phyloP scores from a whole-genome alignment of 2,797 vertebrate species.

The Lithobates pipiens region DNA sequence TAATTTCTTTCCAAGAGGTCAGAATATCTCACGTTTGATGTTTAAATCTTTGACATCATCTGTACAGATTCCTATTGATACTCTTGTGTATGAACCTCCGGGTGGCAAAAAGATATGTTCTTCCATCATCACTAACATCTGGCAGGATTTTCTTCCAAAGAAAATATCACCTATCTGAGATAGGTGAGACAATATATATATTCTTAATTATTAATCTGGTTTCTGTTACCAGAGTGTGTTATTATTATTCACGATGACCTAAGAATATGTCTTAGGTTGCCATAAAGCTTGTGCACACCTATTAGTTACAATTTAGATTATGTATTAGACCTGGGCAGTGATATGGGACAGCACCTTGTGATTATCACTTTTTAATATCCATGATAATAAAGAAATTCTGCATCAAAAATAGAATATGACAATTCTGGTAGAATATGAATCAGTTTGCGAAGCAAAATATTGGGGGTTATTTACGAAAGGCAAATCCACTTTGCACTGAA shows the following conservation, averaged over 20 bases:
- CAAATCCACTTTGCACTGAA: too few species aligned
- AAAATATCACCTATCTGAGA: neutral
- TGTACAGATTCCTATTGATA: neutral
- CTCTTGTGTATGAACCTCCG: neutral
- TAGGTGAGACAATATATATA: neutral
- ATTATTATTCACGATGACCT: neutral
- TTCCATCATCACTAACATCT: neutral
- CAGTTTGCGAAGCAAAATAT: too few species aligned
- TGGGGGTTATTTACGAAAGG: too few species aligned
- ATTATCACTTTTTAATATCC: too few species aligned
- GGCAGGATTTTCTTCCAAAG: neutral
- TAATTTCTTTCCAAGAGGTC: neutral
- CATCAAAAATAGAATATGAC: too few species aligned
- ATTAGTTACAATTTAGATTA: too few species aligned
- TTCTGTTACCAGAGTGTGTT: neutral
- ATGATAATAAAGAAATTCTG: too few species aligned
- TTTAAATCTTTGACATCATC: conserved; percentile 10
- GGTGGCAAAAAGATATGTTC: neutral
- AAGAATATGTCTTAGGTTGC: too few species aligned
- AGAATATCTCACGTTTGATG: neutral
- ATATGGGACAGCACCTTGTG: too few species aligned
- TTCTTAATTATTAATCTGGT: neutral
- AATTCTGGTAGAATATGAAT: too few species aligned
- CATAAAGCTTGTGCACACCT: too few species aligned
- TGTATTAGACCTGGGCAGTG: too few species aligned